Conservation (phyloP, 2,797 vertebrate species). For the Anabacerthia variegaticeps region DNA sequence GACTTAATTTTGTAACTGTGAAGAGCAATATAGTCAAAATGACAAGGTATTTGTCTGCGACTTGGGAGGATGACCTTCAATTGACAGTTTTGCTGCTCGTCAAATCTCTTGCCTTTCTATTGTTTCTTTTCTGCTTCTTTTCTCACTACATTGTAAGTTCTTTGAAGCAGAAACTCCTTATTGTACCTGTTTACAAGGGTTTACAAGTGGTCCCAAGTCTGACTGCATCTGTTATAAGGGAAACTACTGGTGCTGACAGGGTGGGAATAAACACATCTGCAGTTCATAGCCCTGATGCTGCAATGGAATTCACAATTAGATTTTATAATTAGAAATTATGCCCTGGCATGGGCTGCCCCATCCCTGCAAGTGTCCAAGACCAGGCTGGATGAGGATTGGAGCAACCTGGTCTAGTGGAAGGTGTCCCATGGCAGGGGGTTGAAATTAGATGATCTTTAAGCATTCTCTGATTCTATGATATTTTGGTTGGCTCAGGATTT, state of each 20-base stretch:
- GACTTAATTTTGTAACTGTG: neutral
- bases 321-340: neutral
- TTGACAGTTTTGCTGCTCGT: neutral
- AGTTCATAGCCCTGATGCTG: neutral
- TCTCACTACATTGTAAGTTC: neutral
- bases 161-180: neutral
- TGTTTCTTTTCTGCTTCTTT: neutral
- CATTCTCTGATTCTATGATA: neutral
- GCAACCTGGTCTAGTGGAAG: neutral
- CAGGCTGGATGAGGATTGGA: neutral
- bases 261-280: neutral
- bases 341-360: neutral
- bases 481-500: neutral
- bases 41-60: neutral
- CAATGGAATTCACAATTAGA: neutral
- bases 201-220: fast-evolving
- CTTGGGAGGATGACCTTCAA: neutral
- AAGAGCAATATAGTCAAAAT: neutral
- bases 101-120: neutral
- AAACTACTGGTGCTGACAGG: neutral
- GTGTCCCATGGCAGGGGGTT: neutral
- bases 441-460: neutral
- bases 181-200: neutral
- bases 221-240: neutral
- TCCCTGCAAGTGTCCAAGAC: neutral